These are phyloP conservation scores for Corythucha ciliata DNA, from an alignment of 2,888 invertebrate genomes.

Conservation along the genomic window DNA sequence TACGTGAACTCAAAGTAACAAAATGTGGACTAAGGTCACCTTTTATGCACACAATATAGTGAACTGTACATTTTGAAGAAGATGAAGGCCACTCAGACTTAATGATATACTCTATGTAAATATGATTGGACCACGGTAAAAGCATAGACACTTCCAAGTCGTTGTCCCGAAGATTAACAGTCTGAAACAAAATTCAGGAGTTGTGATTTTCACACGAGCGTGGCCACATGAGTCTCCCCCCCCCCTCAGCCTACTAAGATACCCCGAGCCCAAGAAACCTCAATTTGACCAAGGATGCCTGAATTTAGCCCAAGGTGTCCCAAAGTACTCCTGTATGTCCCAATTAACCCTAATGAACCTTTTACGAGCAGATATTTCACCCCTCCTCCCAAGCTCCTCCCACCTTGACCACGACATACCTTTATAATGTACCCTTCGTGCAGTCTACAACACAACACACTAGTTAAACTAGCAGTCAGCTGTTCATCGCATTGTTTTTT, in stretches of 20 bases:
- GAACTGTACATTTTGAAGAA: slow-evolving; percentile 39
- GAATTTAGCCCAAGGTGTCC: too few relatives aligned
- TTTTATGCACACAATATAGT: slow-evolving; percentile 44
- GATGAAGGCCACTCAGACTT: slow-evolving; percentile 50
- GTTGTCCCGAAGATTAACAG: slow-evolving; percentile 46
- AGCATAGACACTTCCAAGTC: slow-evolving; percentile 54
- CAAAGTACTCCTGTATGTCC: too few relatives aligned
- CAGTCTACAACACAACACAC: slow-evolving; percentile 60
- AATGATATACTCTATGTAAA: slow-evolving; percentile 57
- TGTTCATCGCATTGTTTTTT: slow-evolving; percentile 58
- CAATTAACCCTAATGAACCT: too few relatives aligned
- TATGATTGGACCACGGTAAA: slow-evolving; percentile 62
- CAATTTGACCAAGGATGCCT: too few relatives aligned
- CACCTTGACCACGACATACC: slow-evolving; percentile 41
- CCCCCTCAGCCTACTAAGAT: too few relatives aligned
- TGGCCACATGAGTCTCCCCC: too few relatives aligned
- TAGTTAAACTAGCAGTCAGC: slow-evolving; percentile 51
- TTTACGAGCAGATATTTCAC: neutral
- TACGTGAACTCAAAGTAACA: neutral
- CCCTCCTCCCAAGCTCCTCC: too few relatives aligned
- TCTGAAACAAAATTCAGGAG: too few relatives aligned
- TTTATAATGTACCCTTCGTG: slow-evolving; percentile 66
- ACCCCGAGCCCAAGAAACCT: too few relatives aligned
- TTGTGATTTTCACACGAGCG: too few relatives aligned
- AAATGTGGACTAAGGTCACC: too few relatives aligned